Conservation (phyloP, 2,888 invertebrate species). For the Choreutis nemorana region DNA sequence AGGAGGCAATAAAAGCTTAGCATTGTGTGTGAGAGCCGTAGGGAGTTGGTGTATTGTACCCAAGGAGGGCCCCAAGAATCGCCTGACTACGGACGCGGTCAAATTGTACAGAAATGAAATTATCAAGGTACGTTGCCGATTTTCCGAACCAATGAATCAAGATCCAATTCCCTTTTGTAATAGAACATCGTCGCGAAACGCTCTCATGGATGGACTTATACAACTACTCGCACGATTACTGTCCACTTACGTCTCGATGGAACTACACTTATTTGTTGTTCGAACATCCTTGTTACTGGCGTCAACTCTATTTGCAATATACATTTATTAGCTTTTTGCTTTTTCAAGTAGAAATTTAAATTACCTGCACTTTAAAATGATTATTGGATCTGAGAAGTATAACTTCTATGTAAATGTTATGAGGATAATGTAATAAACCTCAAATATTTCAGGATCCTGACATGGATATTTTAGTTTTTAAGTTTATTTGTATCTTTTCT, state of each 20-base stretch:
- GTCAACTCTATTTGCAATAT: no score
- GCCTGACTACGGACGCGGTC: slow-evolving; percentile 64
- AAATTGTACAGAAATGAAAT: slow-evolving; percentile 68
- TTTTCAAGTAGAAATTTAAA: no score
- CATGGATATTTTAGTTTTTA: no score
- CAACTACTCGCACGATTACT: slow-evolving; percentile 60
- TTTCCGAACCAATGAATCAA: slow-evolving; percentile 68
- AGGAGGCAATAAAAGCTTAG: slow-evolving; percentile 66
- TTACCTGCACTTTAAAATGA: no score
- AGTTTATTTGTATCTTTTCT: no score
- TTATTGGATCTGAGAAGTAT: no score
- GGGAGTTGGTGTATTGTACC: slow-evolving; percentile 58
- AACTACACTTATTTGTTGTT: no score
- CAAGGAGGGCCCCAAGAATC: slow-evolving; percentile 57
- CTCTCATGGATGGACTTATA: slow-evolving; percentile 51
- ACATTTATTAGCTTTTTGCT: no score
- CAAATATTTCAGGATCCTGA: no score
- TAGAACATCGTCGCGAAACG: slow-evolving; percentile 65
- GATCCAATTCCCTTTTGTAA: slow-evolving; percentile 68
- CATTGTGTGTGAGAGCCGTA: slow-evolving; percentile 60
- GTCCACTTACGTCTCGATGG: slow-evolving; percentile 29
- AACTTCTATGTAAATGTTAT: no score
- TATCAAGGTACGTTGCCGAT: slow-evolving; percentile 68
- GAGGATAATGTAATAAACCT: no score
- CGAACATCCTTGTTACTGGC: no score